Evolutionary conservation across 2,888 invertebrate species (phyloP).

Genomic region (Ectropis crepuscularia): DNA sequence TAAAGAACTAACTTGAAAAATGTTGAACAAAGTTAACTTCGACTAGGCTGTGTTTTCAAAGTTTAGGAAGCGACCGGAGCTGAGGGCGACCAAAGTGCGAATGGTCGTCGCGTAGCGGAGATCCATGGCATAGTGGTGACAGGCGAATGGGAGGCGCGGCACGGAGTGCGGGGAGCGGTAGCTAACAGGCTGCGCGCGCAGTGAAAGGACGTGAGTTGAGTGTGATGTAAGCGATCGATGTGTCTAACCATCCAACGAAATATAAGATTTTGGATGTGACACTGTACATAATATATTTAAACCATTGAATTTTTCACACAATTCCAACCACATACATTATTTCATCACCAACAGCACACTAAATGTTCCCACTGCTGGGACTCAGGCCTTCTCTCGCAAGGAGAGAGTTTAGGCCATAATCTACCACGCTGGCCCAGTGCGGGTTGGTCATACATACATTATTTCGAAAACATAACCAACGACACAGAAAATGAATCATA

Average conservation of each 20-base stretch:
- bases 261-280: constrained; percentile 1
- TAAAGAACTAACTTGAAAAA: constrained; percentile 55
- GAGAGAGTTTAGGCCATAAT: no score
- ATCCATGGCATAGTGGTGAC: constrained; percentile 66
- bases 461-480: no score
- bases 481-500: no score
- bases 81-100: constrained; percentile 74
- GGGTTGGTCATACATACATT: no score
- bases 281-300: background rate
- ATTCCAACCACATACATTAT: no score
- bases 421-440: no score
- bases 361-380: no score
- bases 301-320: no score
- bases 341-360: no score
- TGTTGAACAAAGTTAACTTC: constrained; percentile 64
- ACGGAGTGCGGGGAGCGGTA: constrained; percentile 51
- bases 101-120: constrained; percentile 70
- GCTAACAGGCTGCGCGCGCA: constrained; percentile 76
- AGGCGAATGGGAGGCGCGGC: constrained; percentile 62
- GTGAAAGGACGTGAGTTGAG: constrained; percentile 78
- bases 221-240: constrained; percentile 85
- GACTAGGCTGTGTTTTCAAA: constrained; percentile 53
- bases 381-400: no score
- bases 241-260: constrained; percentile 31
- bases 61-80: constrained; percentile 60